A percentile compares a stretch with the other conserved stretches of the same genome.
These are phyloP conservation scores for Asbolus verrucosus DNA, from an alignment of 1,140 invertebrate species.

Conservation along the genomic window DNA sequence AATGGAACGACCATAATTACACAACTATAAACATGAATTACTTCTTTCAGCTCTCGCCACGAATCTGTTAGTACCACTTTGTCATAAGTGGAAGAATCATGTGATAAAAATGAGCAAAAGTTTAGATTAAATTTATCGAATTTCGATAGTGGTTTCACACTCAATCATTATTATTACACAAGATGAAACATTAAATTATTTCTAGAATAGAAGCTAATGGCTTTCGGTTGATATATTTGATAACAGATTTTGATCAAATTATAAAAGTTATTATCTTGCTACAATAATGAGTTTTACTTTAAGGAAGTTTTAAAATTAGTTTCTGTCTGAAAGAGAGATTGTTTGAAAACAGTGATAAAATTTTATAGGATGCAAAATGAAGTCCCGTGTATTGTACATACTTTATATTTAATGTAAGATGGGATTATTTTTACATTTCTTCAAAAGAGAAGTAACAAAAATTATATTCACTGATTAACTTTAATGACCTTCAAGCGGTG, in stretches of 20 bases:
- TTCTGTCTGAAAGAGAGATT: slow-evolving; percentile 6
- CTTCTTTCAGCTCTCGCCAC: too few relatives aligned
- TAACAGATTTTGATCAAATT: slow-evolving; percentile 48
- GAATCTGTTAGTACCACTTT: neutral
- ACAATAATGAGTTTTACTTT: slow-evolving; percentile 32
- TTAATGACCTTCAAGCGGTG: too few relatives aligned
- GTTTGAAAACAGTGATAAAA: slow-evolving; percentile 1
- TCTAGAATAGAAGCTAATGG: slow-evolving; percentile 30
- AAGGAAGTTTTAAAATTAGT: slow-evolving; percentile 38
- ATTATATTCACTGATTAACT: too few relatives aligned
- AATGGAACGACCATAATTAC: neutral
- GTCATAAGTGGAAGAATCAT: neutral
- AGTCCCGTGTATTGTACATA: neutral
- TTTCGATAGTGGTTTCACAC: neutral
- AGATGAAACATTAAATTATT: slow-evolving; percentile 32
- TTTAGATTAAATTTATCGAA: neutral
- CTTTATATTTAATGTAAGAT: neutral
- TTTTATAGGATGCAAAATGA: neutral
- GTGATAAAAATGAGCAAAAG: neutral
- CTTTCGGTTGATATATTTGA: slow-evolving; percentile 27
- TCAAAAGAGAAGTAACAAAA: too few relatives aligned
- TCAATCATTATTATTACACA: slow-evolving; percentile 8
- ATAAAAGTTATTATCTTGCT: slow-evolving; percentile 21
- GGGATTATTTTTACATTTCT: neutral
- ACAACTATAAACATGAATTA: too few relatives aligned